These are phyloP conservation scores for Ormyrus nitidulus DNA, from an alignment of 2,888 invertebrate species.

Conservation along the genomic window DNA sequence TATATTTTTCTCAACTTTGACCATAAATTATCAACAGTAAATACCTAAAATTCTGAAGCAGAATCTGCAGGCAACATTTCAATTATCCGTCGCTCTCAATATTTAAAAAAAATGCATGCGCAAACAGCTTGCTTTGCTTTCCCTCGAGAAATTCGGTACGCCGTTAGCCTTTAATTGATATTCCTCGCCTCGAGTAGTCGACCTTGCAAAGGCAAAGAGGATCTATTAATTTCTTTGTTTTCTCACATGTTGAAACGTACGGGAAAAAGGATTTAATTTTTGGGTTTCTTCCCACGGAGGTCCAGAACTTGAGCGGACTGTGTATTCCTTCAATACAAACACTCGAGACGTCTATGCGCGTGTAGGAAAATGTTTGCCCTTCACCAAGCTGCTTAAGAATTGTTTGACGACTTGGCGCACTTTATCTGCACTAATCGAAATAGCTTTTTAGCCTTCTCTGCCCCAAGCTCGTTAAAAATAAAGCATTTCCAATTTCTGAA, in stretches of 20 bases:
- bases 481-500: too few species aligned
- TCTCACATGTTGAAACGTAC: constrained; percentile 40
- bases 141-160: too few species aligned
- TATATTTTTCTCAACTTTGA: too few species aligned
- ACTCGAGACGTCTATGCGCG: constrained; percentile 68
- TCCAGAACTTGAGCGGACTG: constrained; percentile 28
- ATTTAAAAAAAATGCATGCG: too few species aligned
- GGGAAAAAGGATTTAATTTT: constrained; percentile 48
- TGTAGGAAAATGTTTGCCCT: constrained; percentile 69
- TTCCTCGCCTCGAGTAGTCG: constrained; percentile 46
- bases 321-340: constrained; percentile 63
- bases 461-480: too few species aligned
- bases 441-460: too few species aligned
- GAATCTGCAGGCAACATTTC: too few species aligned
- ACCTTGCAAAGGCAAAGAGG: constrained; percentile 62
- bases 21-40: too few species aligned
- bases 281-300: constrained; percentile 56
- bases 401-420: constrained; percentile 39
- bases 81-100: too few species aligned
- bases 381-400: constrained; percentile 60
- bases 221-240: constrained; percentile 47
- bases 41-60: too few species aligned
- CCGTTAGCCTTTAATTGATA: constrained; percentile 12
- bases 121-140: too few species aligned
- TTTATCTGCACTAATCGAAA: constrained; percentile 53